A percentile compares a stretch with the other conserved stretches of the same genome.
phyloP scores from a whole-genome alignment of 2,113 vertebrate genomes.

The Micromys minutus region DNA sequence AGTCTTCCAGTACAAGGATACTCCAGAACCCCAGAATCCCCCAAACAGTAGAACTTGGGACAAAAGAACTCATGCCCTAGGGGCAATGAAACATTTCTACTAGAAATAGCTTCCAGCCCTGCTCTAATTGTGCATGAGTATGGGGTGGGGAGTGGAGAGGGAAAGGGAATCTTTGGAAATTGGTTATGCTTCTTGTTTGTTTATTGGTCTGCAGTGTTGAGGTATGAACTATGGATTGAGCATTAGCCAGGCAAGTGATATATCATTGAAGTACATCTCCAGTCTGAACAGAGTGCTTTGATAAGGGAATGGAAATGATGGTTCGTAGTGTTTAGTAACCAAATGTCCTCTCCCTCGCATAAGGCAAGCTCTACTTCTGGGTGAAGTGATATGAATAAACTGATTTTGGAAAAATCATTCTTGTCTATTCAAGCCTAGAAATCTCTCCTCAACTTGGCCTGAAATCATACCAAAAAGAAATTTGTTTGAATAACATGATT shows the following conservation, averaged over 20 bases:
- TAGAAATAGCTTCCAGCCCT: not conserved
- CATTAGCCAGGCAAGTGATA: not conserved
- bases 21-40: slow-evolving; percentile 42
- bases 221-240: not conserved
- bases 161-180: not conserved
- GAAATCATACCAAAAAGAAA: slow-evolving; percentile 57
- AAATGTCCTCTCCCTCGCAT: not conserved
- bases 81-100: slow-evolving; percentile 40
- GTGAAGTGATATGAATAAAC: not conserved
- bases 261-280: not conserved
- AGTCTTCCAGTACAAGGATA: slow-evolving; percentile 31
- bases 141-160: not conserved
- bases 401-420: slow-evolving; percentile 53
- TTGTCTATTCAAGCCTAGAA: slow-evolving; percentile 19
- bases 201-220: not conserved
- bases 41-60: not conserved
- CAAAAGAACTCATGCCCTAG: not conserved
- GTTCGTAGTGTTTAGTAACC: not conserved
- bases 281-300: not conserved
- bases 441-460: slow-evolving; percentile 15
- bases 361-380: slow-evolving; percentile 18
- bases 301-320: slow-evolving; percentile 1
- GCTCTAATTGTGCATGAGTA: not conserved
- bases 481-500: slow-evolving; percentile 25
- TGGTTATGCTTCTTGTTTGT: not conserved